Evolutionary conservation across 2,797 vertebrate species (phyloP).

Genomic region (Anas bahamensis): DNA sequence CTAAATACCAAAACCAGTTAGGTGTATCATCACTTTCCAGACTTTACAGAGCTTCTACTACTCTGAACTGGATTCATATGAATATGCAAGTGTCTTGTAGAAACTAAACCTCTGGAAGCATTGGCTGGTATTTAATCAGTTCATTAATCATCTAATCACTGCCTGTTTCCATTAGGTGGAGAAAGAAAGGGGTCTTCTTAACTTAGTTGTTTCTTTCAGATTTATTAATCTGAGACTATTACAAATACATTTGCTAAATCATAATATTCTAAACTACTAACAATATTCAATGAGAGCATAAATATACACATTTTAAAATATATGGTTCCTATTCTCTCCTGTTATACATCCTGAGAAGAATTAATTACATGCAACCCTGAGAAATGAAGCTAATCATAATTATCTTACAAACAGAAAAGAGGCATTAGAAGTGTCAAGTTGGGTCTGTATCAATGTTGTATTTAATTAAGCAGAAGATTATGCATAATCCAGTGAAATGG

Average conservation of each 20-base stretch:
- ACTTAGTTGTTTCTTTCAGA: background rate
- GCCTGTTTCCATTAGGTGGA: background rate
- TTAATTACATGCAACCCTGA: background rate
- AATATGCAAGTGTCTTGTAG: background rate
- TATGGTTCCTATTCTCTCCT: background rate
- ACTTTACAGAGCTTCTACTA: background rate
- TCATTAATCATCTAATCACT: background rate
- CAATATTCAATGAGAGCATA: background rate
- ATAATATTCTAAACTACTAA: background rate
- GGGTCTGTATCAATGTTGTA: background rate
- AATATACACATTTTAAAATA: background rate
- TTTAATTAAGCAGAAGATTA: slow-evolving; percentile 18
- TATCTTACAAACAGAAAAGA: background rate
- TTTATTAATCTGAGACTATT: background rate
- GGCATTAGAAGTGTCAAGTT: background rate
- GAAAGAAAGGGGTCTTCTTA: background rate
- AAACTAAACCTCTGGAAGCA: background rate
- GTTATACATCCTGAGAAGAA: background rate
- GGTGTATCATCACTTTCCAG: background rate
- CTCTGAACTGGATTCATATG: background rate
- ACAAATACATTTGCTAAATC: background rate
- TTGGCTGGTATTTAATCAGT: background rate
- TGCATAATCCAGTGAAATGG: background rate
- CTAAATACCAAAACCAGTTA: background rate
- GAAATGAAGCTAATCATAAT: slow-evolving; percentile 10